These are phyloP conservation scores for Brenthis hecate DNA, from an alignment of 2,888 invertebrate species.

Conservation along the genomic window DNA sequence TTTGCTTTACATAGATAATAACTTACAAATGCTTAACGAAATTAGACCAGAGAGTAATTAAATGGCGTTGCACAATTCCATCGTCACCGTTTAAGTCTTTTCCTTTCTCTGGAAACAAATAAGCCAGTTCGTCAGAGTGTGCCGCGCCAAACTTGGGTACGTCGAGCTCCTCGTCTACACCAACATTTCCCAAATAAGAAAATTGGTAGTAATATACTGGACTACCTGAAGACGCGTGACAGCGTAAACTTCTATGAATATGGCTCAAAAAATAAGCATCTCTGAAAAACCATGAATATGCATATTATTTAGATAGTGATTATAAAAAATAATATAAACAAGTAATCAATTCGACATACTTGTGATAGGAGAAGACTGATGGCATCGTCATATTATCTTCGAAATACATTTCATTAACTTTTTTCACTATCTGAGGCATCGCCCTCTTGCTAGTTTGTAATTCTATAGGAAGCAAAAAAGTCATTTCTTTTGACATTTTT, in stretches of 20 bases:
- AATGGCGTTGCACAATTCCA: constrained; percentile 52
- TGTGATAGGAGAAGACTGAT: constrained; percentile 60
- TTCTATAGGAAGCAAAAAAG: constrained; percentile 62
- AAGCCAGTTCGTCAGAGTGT: constrained; percentile 70
- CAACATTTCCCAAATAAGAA: constrained; percentile 56
- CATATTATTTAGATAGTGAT: neutral
- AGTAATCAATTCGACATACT: constrained; percentile 47
- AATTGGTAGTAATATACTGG: constrained; percentile 70
- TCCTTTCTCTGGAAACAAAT: constrained; percentile 56
- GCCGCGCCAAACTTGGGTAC: constrained; percentile 64
- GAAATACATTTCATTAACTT: constrained; percentile 64
- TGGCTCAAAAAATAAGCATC: constrained; percentile 70
- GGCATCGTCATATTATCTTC: constrained; percentile 53
- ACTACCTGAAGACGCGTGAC: constrained; percentile 50
- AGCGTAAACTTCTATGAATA: constrained; percentile 59
- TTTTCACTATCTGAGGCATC: constrained; percentile 49
- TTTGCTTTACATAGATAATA: neutral
- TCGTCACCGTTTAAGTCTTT: constrained; percentile 55
- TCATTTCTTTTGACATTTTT: constrained; percentile 47
- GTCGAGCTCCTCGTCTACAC: constrained; percentile 56
- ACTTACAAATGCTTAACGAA: constrained; percentile 72
- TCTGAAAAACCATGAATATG: constrained; percentile 46
- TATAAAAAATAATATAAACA: neutral
- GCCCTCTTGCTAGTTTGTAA: constrained; percentile 59
- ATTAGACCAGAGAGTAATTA: constrained; percentile 65